Conservation (phyloP, 2,888 invertebrate genomes). For the Lymantria dispar region DNA sequence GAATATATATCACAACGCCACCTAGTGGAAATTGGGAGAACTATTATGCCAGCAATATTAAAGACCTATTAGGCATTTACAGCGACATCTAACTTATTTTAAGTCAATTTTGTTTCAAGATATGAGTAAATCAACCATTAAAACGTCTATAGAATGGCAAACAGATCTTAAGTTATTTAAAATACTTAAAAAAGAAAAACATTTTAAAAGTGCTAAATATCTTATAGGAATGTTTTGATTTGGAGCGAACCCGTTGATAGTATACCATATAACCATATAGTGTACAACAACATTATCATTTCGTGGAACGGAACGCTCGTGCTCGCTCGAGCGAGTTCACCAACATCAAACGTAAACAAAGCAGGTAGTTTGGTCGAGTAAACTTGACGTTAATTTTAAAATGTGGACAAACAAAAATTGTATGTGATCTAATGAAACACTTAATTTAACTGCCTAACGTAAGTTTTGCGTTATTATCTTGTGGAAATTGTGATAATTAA, state of each 20-base stretch:
- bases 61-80: background rate
- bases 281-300: no score
- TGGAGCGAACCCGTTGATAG: no score
- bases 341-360: background rate
- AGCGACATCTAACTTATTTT: background rate
- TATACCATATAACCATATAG: no score
- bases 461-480: conserved; percentile 8
- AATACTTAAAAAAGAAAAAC: no score
- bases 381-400: conserved; percentile 37
- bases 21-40: background rate
- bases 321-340: background rate
- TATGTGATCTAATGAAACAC: background rate
- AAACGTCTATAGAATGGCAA: no score
- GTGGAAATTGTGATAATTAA: conserved; percentile 14
- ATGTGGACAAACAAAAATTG: conserved; percentile 22
- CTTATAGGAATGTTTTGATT: no score
- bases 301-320: conserved; percentile 37
- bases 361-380: background rate
- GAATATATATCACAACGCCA: background rate
- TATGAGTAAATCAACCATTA: no score
- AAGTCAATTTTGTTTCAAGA: background rate
- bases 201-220: no score
- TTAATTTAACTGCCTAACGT: background rate
- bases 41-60: background rate
- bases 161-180: no score